A percentile compares a stretch with the other conserved stretches of the same genome.
These are phyloP conservation scores for Tortrix viridana DNA, from an alignment of 2,888 invertebrate species.

Conservation along the genomic window DNA sequence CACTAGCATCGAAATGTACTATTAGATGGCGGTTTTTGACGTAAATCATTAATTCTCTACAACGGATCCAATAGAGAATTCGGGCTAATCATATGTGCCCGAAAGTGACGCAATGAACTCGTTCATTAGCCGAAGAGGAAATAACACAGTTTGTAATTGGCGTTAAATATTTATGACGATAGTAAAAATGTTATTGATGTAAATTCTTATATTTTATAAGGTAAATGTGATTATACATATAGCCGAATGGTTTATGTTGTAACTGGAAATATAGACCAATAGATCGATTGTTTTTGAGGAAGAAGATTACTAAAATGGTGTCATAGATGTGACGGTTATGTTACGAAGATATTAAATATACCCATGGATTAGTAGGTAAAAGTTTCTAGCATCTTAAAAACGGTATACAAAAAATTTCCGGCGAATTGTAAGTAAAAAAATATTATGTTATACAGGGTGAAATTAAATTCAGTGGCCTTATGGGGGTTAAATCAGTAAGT, in stretches of 20 bases:
- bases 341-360: too few species aligned
- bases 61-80: constrained; percentile 33
- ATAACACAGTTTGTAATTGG: constrained; percentile 31
- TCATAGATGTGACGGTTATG: too few species aligned
- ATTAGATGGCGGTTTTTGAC: constrained; percentile 12
- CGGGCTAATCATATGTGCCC: constrained; percentile 27
- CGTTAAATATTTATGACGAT: constrained; percentile 24
- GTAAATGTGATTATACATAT: neutral
- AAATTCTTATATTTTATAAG: constrained; percentile 13
- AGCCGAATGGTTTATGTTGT: neutral
- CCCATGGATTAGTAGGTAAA: too few species aligned
- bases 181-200: constrained; percentile 15
- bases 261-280: neutral
- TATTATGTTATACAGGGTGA: too few species aligned
- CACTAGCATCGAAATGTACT: too few species aligned
- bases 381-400: too few species aligned
- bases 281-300: neutral
- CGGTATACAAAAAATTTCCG: too few species aligned
- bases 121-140: constrained; percentile 25
- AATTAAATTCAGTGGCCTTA: too few species aligned
- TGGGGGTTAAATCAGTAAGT: too few species aligned
- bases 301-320: neutral
- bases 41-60: constrained; percentile 8
- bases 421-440: too few species aligned
- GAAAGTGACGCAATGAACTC: constrained; percentile 27